Conservation (phyloP, 1,140 invertebrate species). For the Pseudomyrmex flavicornis region DNA sequence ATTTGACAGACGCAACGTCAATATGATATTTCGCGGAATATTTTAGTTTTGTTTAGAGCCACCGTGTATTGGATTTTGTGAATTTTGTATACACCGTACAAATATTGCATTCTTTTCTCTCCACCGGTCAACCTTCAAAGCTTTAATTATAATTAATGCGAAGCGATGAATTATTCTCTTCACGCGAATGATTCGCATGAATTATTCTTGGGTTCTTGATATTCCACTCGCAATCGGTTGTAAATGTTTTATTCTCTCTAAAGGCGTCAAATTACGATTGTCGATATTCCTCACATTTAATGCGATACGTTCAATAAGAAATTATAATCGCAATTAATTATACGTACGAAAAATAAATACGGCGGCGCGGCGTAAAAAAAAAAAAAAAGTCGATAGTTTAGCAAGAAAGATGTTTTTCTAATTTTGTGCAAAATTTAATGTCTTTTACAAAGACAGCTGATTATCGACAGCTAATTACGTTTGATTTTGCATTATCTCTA, state of each 20-base stretch:
- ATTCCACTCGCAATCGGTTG: constrained; percentile 40
- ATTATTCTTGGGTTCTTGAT: constrained; percentile 57
- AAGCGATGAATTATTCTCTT: constrained; percentile 67
- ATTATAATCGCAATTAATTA: constrained; percentile 34
- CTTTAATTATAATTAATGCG: constrained; percentile 59
- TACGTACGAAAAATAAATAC: too few species aligned
- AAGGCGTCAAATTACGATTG: constrained; percentile 54
- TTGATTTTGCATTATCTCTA: constrained; percentile 37
- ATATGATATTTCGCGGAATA: not conserved
- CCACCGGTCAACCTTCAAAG: constrained; percentile 55
- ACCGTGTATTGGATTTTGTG: not conserved
- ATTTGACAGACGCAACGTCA: not conserved
- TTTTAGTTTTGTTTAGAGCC: constrained; percentile 1
- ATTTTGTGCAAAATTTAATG: too few species aligned
- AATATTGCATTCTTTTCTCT: constrained; percentile 39
- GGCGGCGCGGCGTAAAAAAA: too few species aligned
- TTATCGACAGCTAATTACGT: constrained; percentile 14
- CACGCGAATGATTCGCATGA: constrained; percentile 52
- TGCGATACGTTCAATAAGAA: not conserved
- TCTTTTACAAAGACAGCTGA: not conserved
- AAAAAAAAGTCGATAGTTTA: too few species aligned
- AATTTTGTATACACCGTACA: constrained; percentile 20
- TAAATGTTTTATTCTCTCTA: constrained; percentile 29
- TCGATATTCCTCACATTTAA: constrained; percentile 1
- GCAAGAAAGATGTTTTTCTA: too few species aligned